Base-by-base conservation (phyloP, 1,140 invertebrate species). In the Penaeus vannamei region DNA sequence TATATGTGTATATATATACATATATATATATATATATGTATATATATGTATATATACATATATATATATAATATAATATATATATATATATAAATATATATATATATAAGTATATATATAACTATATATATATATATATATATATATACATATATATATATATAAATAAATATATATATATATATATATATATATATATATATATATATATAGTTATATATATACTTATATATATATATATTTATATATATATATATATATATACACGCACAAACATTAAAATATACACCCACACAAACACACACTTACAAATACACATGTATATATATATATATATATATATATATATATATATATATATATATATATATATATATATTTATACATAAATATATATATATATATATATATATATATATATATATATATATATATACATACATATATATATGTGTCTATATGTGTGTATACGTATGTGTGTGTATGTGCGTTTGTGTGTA, bases 1-100 rank as follows among this genome's bases (percentile, higher is more conserved):
- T 80, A 80, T 80, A 80, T 80, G 36, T 80, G 36, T 80, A 80
- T 80, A 80, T 80, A 80, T 80, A 80, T 59, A 80, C 36, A 80
- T 80, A 80, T 80, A 80, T 80, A 59, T 80, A 80, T 80, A 80
- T 80, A 80, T 59, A 80, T 42, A 80, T 59, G 36, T 80, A 80
- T 59, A 80, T 80, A 80, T 80, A 80, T 59, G 36, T 36, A 80
- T 80, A 42, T 59, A 36, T 80, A 36, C 46, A 36, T 59, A 42
- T 14, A 42, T 79, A 42, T 3, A 69, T 29, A 69, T 69, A 14
- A 64, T 19, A 19, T 19, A 19, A 64, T 64, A 64, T 64, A 64
- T n/a, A 64, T n/a, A 64, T 64, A 64, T 64, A 64, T 64, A n/a
- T 64, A 64, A 19, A 64, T 64, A 64, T 64, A 64, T 64, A 64